A percentile compares a stretch with the other conserved stretches of the same genome.
These are phyloP conservation scores for Anomalospiza imberbis DNA, from an alignment of 2,797 vertebrate species.

Conservation along the genomic window DNA sequence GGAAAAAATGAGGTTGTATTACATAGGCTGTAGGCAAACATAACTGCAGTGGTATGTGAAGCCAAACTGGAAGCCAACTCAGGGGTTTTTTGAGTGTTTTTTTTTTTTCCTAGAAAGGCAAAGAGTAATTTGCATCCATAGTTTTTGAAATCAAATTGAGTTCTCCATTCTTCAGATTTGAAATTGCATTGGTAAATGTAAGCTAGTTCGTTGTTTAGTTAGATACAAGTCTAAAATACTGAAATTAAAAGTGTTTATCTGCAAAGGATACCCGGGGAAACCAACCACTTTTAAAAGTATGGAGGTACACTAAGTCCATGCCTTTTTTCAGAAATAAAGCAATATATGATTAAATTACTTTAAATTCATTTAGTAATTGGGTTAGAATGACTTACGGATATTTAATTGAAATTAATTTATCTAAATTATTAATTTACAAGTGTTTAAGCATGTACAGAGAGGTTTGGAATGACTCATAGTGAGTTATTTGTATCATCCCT, in stretches of 20 bases:
- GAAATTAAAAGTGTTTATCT: background rate
- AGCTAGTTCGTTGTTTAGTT: background rate
- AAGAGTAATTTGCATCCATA: background rate
- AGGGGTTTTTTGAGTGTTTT: accelerated
- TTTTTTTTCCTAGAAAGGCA: background rate
- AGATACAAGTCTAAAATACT: background rate
- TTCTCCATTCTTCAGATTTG: background rate
- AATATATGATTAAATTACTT: background rate
- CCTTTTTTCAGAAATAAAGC: background rate
- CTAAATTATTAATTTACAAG: background rate
- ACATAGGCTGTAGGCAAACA: background rate
- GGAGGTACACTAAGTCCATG: background rate
- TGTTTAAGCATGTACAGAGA: background rate
- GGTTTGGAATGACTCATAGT: background rate
- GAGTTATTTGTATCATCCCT: background rate
- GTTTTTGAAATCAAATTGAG: background rate
- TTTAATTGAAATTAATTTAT: background rate
- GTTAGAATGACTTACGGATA: background rate
- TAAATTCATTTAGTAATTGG: background rate
- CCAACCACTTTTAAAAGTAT: background rate
- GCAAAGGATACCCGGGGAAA: background rate
- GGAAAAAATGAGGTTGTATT: background rate
- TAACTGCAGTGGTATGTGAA: background rate
- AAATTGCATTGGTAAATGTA: background rate
- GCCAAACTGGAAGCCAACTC: background rate